Base-by-base conservation (phyloP, 1,140 invertebrate genomes). In the Eriosoma lanigerum region DNA sequence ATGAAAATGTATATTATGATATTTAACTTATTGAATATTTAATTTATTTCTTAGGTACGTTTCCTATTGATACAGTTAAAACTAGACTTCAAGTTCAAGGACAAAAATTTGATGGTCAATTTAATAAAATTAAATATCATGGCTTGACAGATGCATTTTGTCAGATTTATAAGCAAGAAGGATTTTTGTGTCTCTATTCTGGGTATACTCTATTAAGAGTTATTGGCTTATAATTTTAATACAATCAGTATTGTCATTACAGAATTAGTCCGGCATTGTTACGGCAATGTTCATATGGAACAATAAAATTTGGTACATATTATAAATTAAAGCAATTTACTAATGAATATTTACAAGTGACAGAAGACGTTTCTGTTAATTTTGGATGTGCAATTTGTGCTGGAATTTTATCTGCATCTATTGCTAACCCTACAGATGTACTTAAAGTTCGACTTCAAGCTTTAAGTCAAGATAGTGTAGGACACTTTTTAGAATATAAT, bases 361-460 rank as follows among this genome's bases (percentile, higher is more conserved):
- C 89, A 82, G 93, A 95, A 84, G 89, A 91, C 83, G 88, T 97
- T 38, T 86, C 90, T 82, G 90, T 92, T 56, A 97, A 97, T 87
- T 90, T 96, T 56, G 87, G 92, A 76, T 97, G 95, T 88, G 96
- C 93, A 32, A 91, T 93, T 19, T 87, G 92, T 83, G 93, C 93
- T 17, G 93, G 94, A 29, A 93, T 94, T 10, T 88, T 97, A 62
- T 96, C 95, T 24, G 96, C 95, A 85, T 94, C 96, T n/a, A 94
- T 98, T 83, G 96, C 96, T 17, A 97, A 96, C 89, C 96, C 96
- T n/a, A 96, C 96, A 4, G 97, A 98, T 89, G 94, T 98, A 12
- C 89, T 98, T n/a, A 98, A 98, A 90, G 96, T 98, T 64, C 90
- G 94, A 81, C 95, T 98, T 94, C 96, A 98, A 89, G 90, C 93